These are phyloP conservation scores for Phenganax marumi DNA, from an alignment of 92 coral and sea anemone species.

Conservation along the genomic window DNA sequence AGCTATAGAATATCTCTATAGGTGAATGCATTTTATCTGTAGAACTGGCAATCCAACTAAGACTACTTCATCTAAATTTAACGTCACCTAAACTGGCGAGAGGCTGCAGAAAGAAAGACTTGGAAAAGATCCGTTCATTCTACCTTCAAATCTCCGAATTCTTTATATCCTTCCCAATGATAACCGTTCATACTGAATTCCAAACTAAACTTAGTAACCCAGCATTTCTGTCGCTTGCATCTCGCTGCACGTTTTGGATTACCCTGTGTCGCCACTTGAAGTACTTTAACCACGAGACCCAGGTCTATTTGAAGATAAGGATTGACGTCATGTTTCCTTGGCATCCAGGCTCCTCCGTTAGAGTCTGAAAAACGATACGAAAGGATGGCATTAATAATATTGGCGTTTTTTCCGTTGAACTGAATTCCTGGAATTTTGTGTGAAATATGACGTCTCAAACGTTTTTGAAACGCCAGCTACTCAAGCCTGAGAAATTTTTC, in stretches of 20 bases:
- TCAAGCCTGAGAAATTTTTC: no score
- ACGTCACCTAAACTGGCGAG: no score
- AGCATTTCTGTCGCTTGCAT: conserved; percentile 69
- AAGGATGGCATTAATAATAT: no score
- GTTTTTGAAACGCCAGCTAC: neutral
- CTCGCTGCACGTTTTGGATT: conserved; percentile 49
- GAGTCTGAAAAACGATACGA: neutral
- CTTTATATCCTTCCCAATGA: conserved; percentile 73
- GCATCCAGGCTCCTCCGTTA: conserved; percentile 86
- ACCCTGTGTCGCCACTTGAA: conserved; percentile 97
- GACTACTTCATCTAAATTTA: neutral
- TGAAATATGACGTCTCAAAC: neutral
- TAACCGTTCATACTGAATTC: conserved; percentile 79
- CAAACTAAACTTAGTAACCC: conserved; percentile 85
- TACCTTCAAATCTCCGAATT: conserved; percentile 75
- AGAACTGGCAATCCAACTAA: neutral
- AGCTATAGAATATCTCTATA: no score
- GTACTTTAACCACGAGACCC: conserved; percentile 62
- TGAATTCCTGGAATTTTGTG: neutral
- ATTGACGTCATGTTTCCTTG: conserved; percentile 65
- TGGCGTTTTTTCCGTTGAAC: neutral
- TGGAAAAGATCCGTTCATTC: no score
- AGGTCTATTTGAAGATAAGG: conserved; percentile 84
- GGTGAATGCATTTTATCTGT: neutral
- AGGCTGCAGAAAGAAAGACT: no score